Percentiles rank a stretch among this genome's conserved stretches.
Conservation (phyloP, 2,888 invertebrate genomes). For the Limulus polyphemus region DNA sequence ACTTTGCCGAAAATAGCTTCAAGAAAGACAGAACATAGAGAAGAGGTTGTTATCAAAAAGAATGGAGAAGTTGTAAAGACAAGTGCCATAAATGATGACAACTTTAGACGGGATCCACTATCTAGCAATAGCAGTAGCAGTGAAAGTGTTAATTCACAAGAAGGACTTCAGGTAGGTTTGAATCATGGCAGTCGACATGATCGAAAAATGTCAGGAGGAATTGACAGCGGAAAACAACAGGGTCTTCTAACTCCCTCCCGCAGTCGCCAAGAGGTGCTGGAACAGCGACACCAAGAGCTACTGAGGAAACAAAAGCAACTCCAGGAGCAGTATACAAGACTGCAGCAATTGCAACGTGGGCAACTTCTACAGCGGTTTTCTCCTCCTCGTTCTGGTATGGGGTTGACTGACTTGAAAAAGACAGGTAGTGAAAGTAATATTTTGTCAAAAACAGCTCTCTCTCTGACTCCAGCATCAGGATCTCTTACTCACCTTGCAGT, state of each 20-base stretch:
- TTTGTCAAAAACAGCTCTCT: constrained; percentile 65
- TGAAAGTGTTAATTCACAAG: constrained; percentile 61
- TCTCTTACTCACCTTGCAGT: constrained; percentile 50
- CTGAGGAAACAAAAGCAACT: constrained; percentile 73
- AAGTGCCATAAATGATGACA: constrained; percentile 28
- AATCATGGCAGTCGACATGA: constrained; percentile 11
- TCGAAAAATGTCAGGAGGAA: constrained; percentile 13
- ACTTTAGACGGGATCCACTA: constrained; percentile 34
- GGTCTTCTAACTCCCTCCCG: constrained; percentile 24
- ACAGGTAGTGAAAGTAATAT: constrained; percentile 79
- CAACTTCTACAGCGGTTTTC: constrained; percentile 39
- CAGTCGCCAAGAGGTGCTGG: constrained; percentile 43
- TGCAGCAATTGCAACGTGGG: constrained; percentile 67
- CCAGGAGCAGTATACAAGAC: constrained; percentile 78
- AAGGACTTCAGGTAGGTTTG: constrained; percentile 42
- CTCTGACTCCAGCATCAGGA: constrained; percentile 47
- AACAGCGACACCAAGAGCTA: constrained; percentile 76
- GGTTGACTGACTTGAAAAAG: constrained; percentile 51
- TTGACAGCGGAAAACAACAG: constrained; percentile 13
- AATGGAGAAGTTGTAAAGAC: constrained; percentile 25
- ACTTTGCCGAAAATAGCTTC: too few species aligned
- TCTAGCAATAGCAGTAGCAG: constrained; percentile 58
- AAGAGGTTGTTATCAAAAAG: constrained; percentile 7
- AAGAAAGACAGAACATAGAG: constrained; percentile 7
- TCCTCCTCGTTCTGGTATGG: constrained; percentile 39